Evolutionary conservation across 2,113 vertebrate species (phyloP).

Genomic region (Sterrhoptilus dennistouni): DNA sequence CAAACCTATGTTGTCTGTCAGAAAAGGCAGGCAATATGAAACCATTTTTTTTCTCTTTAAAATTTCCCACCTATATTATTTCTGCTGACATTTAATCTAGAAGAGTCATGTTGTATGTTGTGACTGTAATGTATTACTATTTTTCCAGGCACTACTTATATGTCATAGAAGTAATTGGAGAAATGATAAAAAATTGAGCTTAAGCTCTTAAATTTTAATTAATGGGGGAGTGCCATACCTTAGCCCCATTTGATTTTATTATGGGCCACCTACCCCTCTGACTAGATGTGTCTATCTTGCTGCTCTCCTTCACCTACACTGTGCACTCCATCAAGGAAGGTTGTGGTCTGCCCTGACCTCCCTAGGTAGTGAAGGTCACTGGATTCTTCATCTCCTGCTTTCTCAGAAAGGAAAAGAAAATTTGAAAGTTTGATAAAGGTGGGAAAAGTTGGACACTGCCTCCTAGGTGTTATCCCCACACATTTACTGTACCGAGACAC

Average conservation of each 20-base stretch:
- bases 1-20: background rate
- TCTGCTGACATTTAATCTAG: background rate
- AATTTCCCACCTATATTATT: background rate
- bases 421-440: background rate
- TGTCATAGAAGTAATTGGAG: background rate
- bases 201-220: background rate
- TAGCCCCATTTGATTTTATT: background rate
- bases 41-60: background rate
- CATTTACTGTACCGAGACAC: accelerated
- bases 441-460: background rate
- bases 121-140: background rate
- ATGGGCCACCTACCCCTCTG: background rate
- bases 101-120: background rate
- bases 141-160: background rate
- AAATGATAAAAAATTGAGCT: background rate
- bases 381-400: background rate
- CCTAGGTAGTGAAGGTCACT: background rate
- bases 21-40: background rate
- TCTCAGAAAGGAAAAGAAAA: background rate
- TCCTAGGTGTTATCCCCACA: background rate
- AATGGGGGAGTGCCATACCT: background rate
- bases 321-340: background rate
- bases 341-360: background rate
- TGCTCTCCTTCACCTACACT: background rate
- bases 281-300: background rate